These are phyloP conservation scores for Catostylus mosaicus DNA, from an alignment of 30 jellyfish, hydroid and myxozoan genomes.

Conservation along the genomic window DNA sequence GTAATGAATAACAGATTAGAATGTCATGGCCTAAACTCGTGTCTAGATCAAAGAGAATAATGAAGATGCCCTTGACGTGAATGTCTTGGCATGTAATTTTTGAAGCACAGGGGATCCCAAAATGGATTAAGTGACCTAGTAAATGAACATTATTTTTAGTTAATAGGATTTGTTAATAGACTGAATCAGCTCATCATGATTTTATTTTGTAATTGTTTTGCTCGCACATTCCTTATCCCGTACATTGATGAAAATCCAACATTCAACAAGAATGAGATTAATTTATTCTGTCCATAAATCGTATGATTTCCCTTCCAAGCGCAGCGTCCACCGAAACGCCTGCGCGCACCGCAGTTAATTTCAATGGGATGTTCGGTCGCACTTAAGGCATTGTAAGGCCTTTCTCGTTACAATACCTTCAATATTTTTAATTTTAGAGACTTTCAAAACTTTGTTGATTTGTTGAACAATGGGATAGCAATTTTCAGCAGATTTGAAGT, in stretches of 20 bases:
- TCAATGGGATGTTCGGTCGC: too few relatives aligned
- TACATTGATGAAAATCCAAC: slow-evolving; percentile 8
- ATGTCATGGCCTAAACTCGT: not conserved
- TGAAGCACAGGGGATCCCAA: slow-evolving; percentile 5
- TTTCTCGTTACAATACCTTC: too few relatives aligned
- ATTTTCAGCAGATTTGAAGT: too few relatives aligned
- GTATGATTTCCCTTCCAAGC: not conserved
- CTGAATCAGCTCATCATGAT: slow-evolving; percentile 15
- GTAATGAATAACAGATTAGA: not conserved
- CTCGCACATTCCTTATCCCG: not conserved
- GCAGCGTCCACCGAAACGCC: not conserved
- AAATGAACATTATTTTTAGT: not conserved
- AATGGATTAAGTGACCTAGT: slow-evolving; percentile 25
- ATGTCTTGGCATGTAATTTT: slow-evolving; percentile 7
- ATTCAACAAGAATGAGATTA: not conserved
- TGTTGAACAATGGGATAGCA: too few relatives aligned
- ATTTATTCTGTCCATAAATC: not conserved
- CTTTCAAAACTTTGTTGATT: too few relatives aligned
- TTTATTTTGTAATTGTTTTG: slow-evolving; percentile 11
- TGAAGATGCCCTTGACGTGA: not conserved
- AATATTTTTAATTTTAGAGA: too few relatives aligned
- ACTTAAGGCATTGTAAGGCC: too few relatives aligned
- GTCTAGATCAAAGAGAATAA: not conserved
- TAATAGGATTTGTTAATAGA: not conserved
- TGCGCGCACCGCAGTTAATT: not conserved